Percentiles rank a stretch among this genome's conserved stretches.
Evolutionary conservation across 2,888 invertebrate genomes (phyloP).

Genomic region (Apotomis betuletana): DNA sequence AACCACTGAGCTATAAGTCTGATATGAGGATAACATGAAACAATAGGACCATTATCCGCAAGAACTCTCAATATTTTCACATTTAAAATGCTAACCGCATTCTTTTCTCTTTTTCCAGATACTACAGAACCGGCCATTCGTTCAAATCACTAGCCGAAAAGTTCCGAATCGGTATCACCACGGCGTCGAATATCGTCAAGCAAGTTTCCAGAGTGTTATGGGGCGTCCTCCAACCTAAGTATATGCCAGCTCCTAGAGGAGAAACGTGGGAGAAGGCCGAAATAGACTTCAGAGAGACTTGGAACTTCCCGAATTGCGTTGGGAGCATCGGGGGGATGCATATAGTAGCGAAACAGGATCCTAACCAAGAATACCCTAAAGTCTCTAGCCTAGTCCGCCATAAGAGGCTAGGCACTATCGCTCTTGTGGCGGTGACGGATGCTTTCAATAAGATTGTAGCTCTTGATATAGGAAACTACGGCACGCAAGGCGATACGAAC

Average conservation of each 20-base stretch:
- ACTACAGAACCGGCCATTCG: conserved; percentile 13
- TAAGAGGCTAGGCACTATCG: background rate
- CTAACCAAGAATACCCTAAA: background rate
- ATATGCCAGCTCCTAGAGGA: conserved; percentile 15
- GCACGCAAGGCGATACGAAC: background rate
- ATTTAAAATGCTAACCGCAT: background rate
- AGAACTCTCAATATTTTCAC: no score
- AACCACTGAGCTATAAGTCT: no score
- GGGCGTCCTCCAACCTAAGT: conserved; percentile 14
- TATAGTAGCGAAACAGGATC: conserved; percentile 3
- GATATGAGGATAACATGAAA: no score
- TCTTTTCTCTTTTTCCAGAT: conserved; percentile 10
- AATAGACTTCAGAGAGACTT: background rate
- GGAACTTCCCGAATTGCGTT: conserved; percentile 19
- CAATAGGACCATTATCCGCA: no score
- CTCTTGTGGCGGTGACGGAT: conserved; percentile 17
- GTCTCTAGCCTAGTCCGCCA: conserved; percentile 1
- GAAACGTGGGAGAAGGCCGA: conserved; percentile 11
- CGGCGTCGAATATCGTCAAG: background rate
- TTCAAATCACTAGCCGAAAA: background rate
- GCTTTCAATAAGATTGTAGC: conserved; percentile 5
- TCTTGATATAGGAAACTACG: conserved; percentile 28
- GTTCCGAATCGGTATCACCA: conserved; percentile 12
- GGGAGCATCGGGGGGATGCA: conserved; percentile 22
- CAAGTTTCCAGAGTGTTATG: conserved; percentile 20